phyloP scores from a whole-genome alignment of 2,797 vertebrate genomes.

The Dipus sagitta region DNA sequence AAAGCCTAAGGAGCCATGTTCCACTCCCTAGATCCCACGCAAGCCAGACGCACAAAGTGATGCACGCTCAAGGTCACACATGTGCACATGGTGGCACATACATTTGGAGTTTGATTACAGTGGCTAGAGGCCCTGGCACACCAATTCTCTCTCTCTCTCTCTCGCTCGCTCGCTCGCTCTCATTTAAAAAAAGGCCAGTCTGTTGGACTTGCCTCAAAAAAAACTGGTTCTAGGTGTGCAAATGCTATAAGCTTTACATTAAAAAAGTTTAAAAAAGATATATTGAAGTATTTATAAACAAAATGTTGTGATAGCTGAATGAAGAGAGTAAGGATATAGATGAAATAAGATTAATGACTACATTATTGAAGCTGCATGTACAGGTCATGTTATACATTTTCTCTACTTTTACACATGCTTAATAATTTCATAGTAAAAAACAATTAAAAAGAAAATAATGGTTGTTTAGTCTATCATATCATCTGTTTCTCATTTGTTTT shows the following conservation, averaged over 20 bases:
- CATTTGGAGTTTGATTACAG: no score
- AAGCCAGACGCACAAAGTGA: no score
- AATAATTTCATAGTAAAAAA: slow-evolving; percentile 31
- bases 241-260: not conserved
- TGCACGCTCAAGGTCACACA: no score
- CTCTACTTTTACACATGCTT: not conserved
- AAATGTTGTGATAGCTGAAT: not conserved
- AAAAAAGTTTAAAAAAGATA: slow-evolving; percentile 33
- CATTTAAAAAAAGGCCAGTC: no score
- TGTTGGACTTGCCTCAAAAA: no score
- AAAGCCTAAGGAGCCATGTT: no score
- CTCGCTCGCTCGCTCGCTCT: no score
- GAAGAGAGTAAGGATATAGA: not conserved
- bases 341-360: not conserved
- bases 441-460: slow-evolving; percentile 22
- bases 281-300: not conserved
- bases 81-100: no score
- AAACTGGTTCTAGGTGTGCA: not conserved
- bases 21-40: no score
- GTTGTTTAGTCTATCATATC: not conserved
- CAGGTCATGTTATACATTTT: not conserved
- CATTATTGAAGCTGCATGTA: slow-evolving; percentile 8
- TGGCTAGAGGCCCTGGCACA: no score
- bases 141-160: no score
- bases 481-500: slow-evolving; percentile 50